phyloP scores from a whole-genome alignment of 1,140 invertebrate genomes.

The Rhyacophila brunnea region DNA sequence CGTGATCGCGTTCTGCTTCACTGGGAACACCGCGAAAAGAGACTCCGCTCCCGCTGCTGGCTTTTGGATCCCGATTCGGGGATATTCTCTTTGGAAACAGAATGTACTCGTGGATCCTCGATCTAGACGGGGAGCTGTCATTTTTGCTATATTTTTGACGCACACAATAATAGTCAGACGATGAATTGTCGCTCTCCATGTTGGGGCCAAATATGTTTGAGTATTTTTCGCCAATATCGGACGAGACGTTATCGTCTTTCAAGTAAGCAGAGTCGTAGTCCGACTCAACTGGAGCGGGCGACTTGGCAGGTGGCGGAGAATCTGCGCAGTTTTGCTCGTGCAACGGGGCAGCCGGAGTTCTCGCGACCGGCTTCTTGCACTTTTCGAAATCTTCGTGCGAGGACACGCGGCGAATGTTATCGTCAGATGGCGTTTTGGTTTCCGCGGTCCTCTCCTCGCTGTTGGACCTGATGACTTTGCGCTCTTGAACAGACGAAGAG shows the following conservation, averaged over 20 bases:
- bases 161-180: constrained; percentile 21
- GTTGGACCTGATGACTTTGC: constrained; percentile 74
- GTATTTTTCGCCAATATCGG: constrained; percentile 24
- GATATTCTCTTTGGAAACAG: constrained; percentile 32
- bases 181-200: constrained; percentile 27
- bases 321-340: constrained; percentile 42
- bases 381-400: constrained; percentile 62
- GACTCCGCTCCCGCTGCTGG: background rate
- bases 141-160: constrained; percentile 33
- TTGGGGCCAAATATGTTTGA: constrained; percentile 25
- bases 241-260: constrained; percentile 18
- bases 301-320: background rate
- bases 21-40: constrained; percentile 5
- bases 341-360: constrained; percentile 40
- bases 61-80: constrained; percentile 28
- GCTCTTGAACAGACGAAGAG: constrained; percentile 50
- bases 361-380: constrained; percentile 42
- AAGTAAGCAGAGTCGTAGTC: constrained; percentile 14
- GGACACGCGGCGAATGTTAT: constrained; percentile 60
- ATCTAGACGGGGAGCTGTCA: constrained; percentile 28
- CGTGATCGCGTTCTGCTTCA: constrained; percentile 25
- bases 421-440: constrained; percentile 47
- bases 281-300: constrained; percentile 3
- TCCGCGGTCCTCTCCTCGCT: constrained; percentile 57
- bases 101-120: constrained; percentile 32